Evolutionary conservation across 30 jellyfish, hydroid and myxozoan species (phyloP).

Genomic region (Pelagia noctiluca): DNA sequence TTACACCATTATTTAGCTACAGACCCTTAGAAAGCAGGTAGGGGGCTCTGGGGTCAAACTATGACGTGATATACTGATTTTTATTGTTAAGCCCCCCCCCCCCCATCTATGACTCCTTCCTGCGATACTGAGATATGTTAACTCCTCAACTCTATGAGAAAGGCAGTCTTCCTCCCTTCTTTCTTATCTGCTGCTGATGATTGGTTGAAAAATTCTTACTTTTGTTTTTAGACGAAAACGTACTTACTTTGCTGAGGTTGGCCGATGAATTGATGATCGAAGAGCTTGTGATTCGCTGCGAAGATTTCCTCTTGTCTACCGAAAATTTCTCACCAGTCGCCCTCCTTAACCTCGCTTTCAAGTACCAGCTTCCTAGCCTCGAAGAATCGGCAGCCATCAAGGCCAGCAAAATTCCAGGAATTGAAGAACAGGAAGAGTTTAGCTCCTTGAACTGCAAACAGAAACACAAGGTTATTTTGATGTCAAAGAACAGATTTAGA

Average conservation of each 20-base stretch:
- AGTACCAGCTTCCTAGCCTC: constrained; percentile 66
- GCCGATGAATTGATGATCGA: constrained; percentile 81
- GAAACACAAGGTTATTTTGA: constrained; percentile 40
- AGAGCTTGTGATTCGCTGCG: constrained; percentile 73
- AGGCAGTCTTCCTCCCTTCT: too few relatives aligned
- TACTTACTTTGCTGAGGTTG: constrained; percentile 54
- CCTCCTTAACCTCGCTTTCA: constrained; percentile 58
- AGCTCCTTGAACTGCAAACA: constrained; percentile 36
- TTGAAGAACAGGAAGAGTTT: constrained; percentile 51
- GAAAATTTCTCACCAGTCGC: constrained; percentile 30
- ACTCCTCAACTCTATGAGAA: too few relatives aligned
- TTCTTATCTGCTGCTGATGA: too few relatives aligned
- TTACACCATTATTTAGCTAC: too few relatives aligned
- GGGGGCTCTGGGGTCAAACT: too few relatives aligned
- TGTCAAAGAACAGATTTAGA: constrained; percentile 62
- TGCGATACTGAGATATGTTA: too few relatives aligned
- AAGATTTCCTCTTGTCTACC: constrained; percentile 49
- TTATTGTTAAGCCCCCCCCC: too few relatives aligned
- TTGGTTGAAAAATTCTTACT: background rate
- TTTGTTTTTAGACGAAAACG: constrained; percentile 53
- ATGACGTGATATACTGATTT: too few relatives aligned
- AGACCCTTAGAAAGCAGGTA: too few relatives aligned
- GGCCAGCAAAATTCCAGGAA: constrained; percentile 71
- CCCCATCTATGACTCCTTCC: too few relatives aligned
- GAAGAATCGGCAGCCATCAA: constrained; percentile 66